Evolutionary conservation across 2,113 vertebrate genomes (phyloP).

Genomic region (Coregonus clupeaformis): DNA sequence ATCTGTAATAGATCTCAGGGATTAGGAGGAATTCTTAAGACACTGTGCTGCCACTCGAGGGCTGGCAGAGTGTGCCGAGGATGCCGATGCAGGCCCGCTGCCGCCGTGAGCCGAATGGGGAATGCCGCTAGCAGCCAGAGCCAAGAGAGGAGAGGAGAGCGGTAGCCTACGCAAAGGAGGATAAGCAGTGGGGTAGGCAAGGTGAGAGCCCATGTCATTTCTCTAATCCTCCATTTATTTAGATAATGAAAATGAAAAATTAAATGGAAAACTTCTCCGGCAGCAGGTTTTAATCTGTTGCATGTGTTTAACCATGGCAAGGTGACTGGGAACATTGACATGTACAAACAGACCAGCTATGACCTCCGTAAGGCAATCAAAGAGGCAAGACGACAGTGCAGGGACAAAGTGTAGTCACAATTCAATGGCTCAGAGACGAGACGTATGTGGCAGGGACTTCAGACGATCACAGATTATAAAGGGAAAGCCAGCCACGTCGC

Average conservation of each 20-base stretch:
- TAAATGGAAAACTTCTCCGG: constrained; percentile 72
- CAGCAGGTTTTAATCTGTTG: constrained; percentile 71
- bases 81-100: no score
- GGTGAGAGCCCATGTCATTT: constrained; percentile 77
- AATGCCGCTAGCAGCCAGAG: constrained; percentile 45
- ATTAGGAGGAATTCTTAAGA: constrained; percentile 73
- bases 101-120: constrained; percentile 24
- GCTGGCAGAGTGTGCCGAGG: constrained; percentile 21
- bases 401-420: no score
- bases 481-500: no score
- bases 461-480: no score
- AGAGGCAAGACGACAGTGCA: no score
- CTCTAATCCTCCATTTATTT: constrained; percentile 83
- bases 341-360: background rate
- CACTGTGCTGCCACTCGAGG: constrained; percentile 56
- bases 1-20: constrained; percentile 81
- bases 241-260: constrained; percentile 83
- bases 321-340: constrained; percentile 36
- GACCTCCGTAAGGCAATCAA: background rate
- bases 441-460: no score
- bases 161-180: constrained; percentile 25
- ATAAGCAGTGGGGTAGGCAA: constrained; percentile 71
- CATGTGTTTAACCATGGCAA: constrained; percentile 34
- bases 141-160: constrained; percentile 35
- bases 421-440: no score